phyloP scores from a whole-genome alignment of 2,113 vertebrate species.

The Hyaena hyaena region DNA sequence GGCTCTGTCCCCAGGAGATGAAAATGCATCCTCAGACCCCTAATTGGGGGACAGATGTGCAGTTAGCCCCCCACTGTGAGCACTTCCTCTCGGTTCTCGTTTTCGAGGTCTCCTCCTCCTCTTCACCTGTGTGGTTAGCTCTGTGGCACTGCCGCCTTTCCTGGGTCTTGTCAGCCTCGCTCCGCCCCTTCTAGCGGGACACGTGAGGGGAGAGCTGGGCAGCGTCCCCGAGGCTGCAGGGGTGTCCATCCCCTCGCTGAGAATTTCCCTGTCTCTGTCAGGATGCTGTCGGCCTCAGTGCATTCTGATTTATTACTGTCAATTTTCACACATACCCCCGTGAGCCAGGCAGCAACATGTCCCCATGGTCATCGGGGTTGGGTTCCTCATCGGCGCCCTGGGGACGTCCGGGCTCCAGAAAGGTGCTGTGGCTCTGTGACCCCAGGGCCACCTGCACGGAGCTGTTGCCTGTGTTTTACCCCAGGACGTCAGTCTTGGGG shows the following conservation, averaged over 20 bases:
- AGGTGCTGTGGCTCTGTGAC: too few species aligned
- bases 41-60: accelerated
- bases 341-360: too few species aligned
- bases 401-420: background rate
- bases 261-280: accelerated
- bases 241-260: background rate
- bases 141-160: accelerated
- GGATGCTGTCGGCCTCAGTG: accelerated
- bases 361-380: accelerated
- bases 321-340: accelerated
- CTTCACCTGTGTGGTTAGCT: background rate
- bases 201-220: background rate
- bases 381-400: accelerated
- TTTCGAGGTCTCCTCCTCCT: background rate
- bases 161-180: background rate
- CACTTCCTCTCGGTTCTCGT: background rate
- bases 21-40: accelerated
- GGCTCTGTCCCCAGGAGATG: background rate
- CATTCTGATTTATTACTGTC: background rate
- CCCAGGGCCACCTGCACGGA: background rate
- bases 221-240: background rate
- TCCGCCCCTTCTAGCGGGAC: background rate
- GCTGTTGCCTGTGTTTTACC: background rate
- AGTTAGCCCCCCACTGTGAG: accelerated
- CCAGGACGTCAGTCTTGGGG: background rate